Evolutionary conservation across 2,113 vertebrate species (phyloP).

Genomic region (Zapornia atra): DNA sequence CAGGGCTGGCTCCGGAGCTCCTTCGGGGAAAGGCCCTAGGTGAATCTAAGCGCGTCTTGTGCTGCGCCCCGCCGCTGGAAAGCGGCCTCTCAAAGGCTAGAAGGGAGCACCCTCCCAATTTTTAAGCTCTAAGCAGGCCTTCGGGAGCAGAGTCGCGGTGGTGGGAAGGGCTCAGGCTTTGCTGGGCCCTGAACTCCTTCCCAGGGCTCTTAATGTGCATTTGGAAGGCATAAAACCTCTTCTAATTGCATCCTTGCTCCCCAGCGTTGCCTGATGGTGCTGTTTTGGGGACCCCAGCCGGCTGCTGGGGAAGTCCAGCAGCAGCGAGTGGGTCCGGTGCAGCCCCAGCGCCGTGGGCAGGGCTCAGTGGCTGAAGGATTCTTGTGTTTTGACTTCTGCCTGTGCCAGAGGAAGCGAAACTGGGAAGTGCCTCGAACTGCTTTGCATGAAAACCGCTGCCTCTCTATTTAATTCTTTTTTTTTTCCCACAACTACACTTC

Average conservation of each 20-base stretch:
- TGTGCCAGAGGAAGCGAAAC: constrained; percentile 56
- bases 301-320: background rate
- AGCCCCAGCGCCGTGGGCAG: background rate
- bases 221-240: background rate
- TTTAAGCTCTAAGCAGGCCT: background rate
- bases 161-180: background rate
- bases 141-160: accelerated
- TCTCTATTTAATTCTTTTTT: background rate
- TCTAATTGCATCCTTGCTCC: background rate
- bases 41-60: background rate
- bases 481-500: constrained; percentile 20
- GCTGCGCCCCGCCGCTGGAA: background rate
- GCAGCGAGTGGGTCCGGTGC: background rate
- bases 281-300: background rate
- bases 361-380: background rate
- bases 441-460: constrained; percentile 14
- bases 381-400: constrained; percentile 14
- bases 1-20: background rate
- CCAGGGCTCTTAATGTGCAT: background rate
- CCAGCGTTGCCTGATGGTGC: background rate
- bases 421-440: constrained; percentile 10
- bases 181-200: background rate
- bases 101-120: background rate
- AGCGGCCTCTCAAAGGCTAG: background rate
- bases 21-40: background rate